Conservation (phyloP, 2,797 vertebrate genomes). For the Diceros bicornis region DNA sequence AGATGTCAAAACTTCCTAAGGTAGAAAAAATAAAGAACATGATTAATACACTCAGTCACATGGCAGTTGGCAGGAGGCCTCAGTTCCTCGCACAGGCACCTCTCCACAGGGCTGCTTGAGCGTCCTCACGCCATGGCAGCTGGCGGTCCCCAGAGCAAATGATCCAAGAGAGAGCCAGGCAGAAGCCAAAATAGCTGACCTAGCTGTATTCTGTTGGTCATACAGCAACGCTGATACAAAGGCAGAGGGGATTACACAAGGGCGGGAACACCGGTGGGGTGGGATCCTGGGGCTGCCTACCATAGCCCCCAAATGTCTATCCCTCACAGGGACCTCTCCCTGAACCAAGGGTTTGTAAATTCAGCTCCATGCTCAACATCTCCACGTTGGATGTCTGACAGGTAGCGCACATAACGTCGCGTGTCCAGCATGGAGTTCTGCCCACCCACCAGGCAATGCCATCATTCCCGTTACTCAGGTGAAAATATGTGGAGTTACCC, state of each 20-base stretch:
- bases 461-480: neutral
- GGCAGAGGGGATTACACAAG: neutral
- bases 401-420: accelerated
- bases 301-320: neutral
- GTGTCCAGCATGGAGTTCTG: neutral
- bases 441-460: neutral
- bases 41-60: neutral
- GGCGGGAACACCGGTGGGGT: neutral
- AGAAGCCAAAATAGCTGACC: neutral
- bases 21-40: neutral
- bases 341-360: neutral
- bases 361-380: neutral
- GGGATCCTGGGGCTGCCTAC: neutral
- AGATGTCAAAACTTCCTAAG: conserved; percentile 9
- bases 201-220: neutral
- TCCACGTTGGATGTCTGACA: neutral
- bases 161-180: neutral
- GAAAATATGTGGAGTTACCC: neutral
- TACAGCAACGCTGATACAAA: neutral
- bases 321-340: neutral
- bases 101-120: neutral
- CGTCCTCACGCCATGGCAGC: neutral
- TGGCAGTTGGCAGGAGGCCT: conserved; percentile 37
- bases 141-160: neutral
- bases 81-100: neutral